These are phyloP conservation scores for Trichomycterus rosablanca DNA, from an alignment of 2,113 vertebrate species.

Conservation along the genomic window DNA sequence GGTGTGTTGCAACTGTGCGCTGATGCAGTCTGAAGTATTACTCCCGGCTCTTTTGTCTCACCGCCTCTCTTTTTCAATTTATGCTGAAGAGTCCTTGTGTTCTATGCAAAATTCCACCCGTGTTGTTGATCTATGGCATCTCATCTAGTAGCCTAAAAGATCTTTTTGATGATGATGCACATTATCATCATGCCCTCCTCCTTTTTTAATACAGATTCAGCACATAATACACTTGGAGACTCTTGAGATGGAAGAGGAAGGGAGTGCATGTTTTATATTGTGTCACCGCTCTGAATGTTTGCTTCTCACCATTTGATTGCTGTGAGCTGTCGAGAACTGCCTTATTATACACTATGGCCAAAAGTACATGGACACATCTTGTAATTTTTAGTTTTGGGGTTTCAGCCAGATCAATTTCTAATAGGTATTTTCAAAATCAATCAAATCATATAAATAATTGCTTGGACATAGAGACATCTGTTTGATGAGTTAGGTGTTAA, in stretches of 20 bases:
- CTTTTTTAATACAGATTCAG: slow-evolving; percentile 5
- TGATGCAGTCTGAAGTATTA: slow-evolving; percentile 14
- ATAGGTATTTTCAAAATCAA: no score
- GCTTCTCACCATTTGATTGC: background rate
- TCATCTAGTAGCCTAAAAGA: slow-evolving; percentile 15
- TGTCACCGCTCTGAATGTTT: slow-evolving; percentile 18
- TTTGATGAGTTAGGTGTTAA: no score
- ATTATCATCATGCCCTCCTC: slow-evolving; percentile 5
- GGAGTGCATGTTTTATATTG: slow-evolving; percentile 8
- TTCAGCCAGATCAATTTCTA: no score
- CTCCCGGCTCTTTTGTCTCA: slow-evolving; percentile 5
- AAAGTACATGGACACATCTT: no score
- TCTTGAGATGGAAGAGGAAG: slow-evolving; percentile 15
- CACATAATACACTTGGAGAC: slow-evolving; percentile 3
- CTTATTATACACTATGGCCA: background rate
- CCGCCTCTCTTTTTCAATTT: slow-evolving; percentile 3
- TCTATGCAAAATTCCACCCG: background rate
- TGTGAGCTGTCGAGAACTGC: background rate
- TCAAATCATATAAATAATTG: no score
- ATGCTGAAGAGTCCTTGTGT: slow-evolving; percentile 10
- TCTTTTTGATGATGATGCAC: slow-evolving; percentile 23
- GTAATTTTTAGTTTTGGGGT: no score
- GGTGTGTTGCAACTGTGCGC: background rate
- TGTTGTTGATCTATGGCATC: slow-evolving; percentile 10
- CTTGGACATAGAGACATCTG: no score